Evolutionary conservation across 2,797 vertebrate genomes (phyloP).

Genomic region (Tympanoctomys barrerae): DNA sequence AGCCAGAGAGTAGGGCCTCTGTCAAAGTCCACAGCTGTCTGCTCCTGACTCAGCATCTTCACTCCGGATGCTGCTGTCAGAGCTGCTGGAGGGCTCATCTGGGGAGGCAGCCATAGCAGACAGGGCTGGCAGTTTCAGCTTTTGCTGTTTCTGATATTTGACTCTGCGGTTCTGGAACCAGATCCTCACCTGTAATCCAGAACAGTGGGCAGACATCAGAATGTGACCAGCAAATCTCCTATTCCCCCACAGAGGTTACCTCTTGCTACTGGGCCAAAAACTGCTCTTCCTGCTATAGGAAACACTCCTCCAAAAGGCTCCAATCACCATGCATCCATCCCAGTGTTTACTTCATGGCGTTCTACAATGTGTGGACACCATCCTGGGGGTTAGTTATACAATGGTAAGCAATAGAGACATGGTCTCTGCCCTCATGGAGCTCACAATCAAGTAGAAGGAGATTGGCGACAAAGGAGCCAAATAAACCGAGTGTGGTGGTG

Average conservation of each 20-base stretch:
- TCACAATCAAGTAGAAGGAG: not conserved
- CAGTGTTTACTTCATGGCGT: not conserved
- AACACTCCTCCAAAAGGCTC: not conserved
- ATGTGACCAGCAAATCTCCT: not conserved
- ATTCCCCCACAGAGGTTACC: not conserved
- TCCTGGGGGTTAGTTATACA: not conserved
- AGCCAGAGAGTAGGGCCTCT: not conserved
- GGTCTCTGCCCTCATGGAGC: not conserved
- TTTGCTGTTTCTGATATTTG: constrained; percentile 91
- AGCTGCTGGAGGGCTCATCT: constrained; percentile 65
- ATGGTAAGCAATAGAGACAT: not conserved
- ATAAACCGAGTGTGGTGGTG: not conserved
- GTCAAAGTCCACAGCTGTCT: constrained; percentile 7
- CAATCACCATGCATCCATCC: not conserved
- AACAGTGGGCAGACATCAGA: constrained; percentile 42
- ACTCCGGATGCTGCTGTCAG: not conserved
- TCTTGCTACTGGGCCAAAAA: not conserved
- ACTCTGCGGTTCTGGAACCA: constrained; percentile 92
- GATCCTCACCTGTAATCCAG: constrained; percentile 88
- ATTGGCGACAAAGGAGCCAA: not conserved
- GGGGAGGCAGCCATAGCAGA: constrained; percentile 58
- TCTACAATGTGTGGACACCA: not conserved
- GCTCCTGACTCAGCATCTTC: not conserved
- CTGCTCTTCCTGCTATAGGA: constrained; percentile 37
- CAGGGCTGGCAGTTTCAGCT: constrained; percentile 80